Base-by-base conservation (phyloP, 1,140 invertebrate species). In the Saccostrea glomerata region DNA sequence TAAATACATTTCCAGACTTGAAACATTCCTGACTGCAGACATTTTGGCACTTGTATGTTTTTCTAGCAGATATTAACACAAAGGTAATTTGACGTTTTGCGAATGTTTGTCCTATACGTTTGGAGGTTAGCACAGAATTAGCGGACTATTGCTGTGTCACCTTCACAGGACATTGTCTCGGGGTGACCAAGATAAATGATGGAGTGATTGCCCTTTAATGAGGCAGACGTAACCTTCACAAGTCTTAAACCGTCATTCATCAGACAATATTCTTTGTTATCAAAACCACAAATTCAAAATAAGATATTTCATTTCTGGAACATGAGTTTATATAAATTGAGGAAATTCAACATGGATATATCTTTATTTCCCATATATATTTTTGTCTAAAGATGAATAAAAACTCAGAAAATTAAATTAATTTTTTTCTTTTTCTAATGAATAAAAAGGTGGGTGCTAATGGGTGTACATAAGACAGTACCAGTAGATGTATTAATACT, bases 201-300 rank as follows among this genome's bases (percentile, higher is more conserved):
- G 11, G 23, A 36, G 25, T 77, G 70, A 77, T 77, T 77, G 70
- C 25, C 70, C 70, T 77, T 77, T 77, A 77, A 77, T 30, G 70
- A 77, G 25, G 70, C 70, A 77, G 70, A 77, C 70, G 30, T 77
- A 77, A 77, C 70, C 70, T 77, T 77, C 70, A 77, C 70, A 17
- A 36, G 70, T 30, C 30, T 30, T 30, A 47, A 15, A 25, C 30
- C 15, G 70, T 77, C 70, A 77, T 36, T 15, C 70, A 77, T 77
- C 70, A 77, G 70, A 77, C 70, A 77, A 23, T 15, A 25, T 77
- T 77, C 70, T 77, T 77, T 77, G 70, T 77, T 77, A 77, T 77
- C 25, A 15, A 6, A 63, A 63, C 58, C 58, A 63, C 58, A 63
- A n/a, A 63, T 63, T 20, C 58, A 15, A 63, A 63, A 63, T n/a